A percentile compares a stretch with the other conserved stretches of the same genome.
phyloP scores from a whole-genome alignment of 2,113 vertebrate genomes.

The Pterocles burchelli region DNA sequence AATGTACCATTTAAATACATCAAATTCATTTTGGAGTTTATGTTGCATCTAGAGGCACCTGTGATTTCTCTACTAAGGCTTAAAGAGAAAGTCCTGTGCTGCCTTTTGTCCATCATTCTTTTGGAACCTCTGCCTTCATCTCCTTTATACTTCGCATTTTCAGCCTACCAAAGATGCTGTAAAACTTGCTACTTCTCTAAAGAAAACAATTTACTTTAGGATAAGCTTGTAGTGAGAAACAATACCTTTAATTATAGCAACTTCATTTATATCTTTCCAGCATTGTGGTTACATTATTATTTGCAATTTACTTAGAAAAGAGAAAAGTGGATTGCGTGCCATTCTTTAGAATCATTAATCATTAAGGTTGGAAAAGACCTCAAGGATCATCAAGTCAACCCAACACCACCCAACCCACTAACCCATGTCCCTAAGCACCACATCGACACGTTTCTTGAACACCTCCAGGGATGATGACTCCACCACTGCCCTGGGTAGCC shows the following conservation, averaged over 20 bases:
- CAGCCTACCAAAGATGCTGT: neutral
- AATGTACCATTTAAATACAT: neutral
- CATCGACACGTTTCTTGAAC: too few relatives aligned
- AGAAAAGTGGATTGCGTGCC: neutral
- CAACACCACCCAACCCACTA: too few relatives aligned
- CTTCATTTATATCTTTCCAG: neutral
- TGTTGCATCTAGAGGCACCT: neutral
- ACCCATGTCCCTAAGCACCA: too few relatives aligned
- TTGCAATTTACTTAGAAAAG: neutral
- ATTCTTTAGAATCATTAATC: too few relatives aligned
- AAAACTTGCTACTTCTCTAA: neutral
- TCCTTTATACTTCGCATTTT: neutral
- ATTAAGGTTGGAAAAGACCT: too few relatives aligned
- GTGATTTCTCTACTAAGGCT: neutral
- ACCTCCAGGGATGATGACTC: too few relatives aligned
- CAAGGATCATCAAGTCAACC: neutral
- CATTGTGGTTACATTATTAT: neutral
- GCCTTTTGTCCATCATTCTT: neutral
- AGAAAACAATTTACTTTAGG: neutral
- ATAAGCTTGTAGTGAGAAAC: neutral
- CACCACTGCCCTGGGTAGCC: too few relatives aligned
- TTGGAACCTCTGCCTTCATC: neutral
- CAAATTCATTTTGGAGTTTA: neutral
- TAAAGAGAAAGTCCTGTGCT: neutral
- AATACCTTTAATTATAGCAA: neutral